These are phyloP conservation scores for Lithophane socia DNA, from an alignment of 2,888 invertebrate genomes.

Conservation along the genomic window DNA sequence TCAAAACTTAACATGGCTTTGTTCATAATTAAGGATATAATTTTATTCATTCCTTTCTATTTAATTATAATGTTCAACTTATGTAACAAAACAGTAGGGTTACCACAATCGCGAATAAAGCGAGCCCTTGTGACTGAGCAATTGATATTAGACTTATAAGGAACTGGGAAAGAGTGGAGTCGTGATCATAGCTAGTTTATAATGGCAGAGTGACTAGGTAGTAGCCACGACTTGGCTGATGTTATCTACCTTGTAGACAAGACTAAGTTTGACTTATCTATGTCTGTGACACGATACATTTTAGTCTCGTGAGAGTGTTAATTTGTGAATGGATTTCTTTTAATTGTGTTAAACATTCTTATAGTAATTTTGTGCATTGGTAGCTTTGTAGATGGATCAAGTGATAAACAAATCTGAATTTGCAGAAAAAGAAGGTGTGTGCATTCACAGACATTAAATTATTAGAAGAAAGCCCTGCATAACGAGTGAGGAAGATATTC, in stretches of 20 bases:
- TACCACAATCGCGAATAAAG: slow-evolving; percentile 18
- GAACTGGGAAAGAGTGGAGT: slow-evolving; percentile 44
- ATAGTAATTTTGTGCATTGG: not conserved
- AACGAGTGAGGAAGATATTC: not conserved
- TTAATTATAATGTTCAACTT: slow-evolving; percentile 29
- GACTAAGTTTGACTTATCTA: slow-evolving; percentile 47
- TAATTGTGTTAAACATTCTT: not conserved
- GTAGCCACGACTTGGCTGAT: slow-evolving; percentile 55
- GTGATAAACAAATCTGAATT: not conserved
- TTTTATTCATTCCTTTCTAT: not conserved
- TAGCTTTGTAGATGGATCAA: not conserved
- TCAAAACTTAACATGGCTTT: no score
- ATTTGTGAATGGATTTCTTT: slow-evolving; percentile 21
- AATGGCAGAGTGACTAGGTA: slow-evolving; percentile 48
- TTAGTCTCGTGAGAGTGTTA: slow-evolving; percentile 12
- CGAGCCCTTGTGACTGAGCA: slow-evolving; percentile 36
- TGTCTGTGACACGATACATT: slow-evolving; percentile 34
- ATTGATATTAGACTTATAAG: slow-evolving; percentile 54
- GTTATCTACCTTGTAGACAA: slow-evolving; percentile 63
- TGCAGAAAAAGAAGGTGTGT: not conserved
- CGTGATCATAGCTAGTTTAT: slow-evolving; percentile 58
- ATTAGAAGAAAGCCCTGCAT: not conserved
- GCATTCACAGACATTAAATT: not conserved
- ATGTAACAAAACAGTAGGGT: slow-evolving; percentile 34
- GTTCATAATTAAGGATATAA: not conserved